phyloP scores from a whole-genome alignment of 92 coral and sea anemone species.

The Actinernus sp. region DNA sequence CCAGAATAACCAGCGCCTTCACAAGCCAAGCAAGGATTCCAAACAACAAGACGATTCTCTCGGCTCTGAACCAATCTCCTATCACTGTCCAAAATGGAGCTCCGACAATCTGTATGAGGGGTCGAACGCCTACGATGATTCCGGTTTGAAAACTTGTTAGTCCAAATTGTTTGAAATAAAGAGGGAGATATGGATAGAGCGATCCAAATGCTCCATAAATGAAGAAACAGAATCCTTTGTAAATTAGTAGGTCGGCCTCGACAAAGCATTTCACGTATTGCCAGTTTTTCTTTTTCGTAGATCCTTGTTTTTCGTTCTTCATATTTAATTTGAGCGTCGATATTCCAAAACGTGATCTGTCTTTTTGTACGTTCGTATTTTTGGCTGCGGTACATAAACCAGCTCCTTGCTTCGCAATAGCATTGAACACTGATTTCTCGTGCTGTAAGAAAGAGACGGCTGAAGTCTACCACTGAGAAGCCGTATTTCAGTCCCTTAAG shows the following conservation, averaged over 20 bases:
- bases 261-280: not conserved
- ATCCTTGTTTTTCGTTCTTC: no score
- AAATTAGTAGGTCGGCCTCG: conserved; percentile 56
- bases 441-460: no score
- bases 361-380: no score
- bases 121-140: conserved; percentile 80
- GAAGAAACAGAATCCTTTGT: conserved; percentile 88
- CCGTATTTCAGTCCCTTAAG: no score
- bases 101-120: conserved; percentile 86
- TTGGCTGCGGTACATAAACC: no score
- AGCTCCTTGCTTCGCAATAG: no score
- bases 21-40: conserved; percentile 85
- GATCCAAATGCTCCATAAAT: conserved; percentile 90
- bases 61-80: conserved; percentile 81
- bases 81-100: conserved; percentile 87
- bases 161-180: conserved; percentile 89
- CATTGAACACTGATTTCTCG: no score
- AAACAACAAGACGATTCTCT: conserved; percentile 69
- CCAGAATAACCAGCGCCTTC: conserved; percentile 74
- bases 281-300: not conserved
- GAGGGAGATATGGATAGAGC: conserved; percentile 76
- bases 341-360: no score
- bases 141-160: conserved; percentile 78
- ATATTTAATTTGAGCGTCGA: no score
- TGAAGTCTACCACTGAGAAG: no score